Base-by-base conservation (phyloP, 2,888 invertebrate genomes). In the Cerceris rybyensis region DNA sequence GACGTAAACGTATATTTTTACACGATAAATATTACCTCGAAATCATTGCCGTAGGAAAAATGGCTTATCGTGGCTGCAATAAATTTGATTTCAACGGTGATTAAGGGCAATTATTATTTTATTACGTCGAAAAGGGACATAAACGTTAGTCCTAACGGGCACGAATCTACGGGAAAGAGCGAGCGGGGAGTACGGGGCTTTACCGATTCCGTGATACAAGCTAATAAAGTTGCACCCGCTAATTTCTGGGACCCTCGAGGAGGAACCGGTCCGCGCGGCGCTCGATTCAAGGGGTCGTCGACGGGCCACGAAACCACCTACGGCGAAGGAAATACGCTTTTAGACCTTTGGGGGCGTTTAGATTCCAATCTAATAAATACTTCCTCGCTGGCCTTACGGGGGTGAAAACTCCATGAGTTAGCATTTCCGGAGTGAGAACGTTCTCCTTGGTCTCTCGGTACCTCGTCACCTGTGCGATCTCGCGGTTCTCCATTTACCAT, bases 361-460 rank as follows among this genome's bases (percentile, higher is more conserved):
- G 90, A 90, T 90, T 89, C 82, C 86, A 88, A 90, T 90, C 90
- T 88, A 88, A 90, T 89, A 87, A 88, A 88, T 89, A 88, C 89
- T 90, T 89, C 86, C 89, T 90, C 79, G 81, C 66, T 78, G 76
- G 68, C 72, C 74, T 80, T 76, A 66, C 70, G 16, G 55, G 71
- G 77, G 69, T 75, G 79, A 78, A 75, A 70, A 74, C 65, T 75
- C 80, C 57, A 71, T 71, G 83, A 80, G 78, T 75, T 75, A 82
- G 73, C 78, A 70, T 82, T 80, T 83, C 83, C 83, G 73, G 77
- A 59, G 69, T 74, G 75, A 76, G 71, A 76, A 76, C 71, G 71
- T 39, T 68, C 58, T 58, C 69, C 61, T 54, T 5, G 1, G 2
- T 16, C 5, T 17, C 17, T 17, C 17, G 11, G 9, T 50, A 2